Conservation (phyloP, 2,888 invertebrate genomes). For the Caradrina kadenii region DNA sequence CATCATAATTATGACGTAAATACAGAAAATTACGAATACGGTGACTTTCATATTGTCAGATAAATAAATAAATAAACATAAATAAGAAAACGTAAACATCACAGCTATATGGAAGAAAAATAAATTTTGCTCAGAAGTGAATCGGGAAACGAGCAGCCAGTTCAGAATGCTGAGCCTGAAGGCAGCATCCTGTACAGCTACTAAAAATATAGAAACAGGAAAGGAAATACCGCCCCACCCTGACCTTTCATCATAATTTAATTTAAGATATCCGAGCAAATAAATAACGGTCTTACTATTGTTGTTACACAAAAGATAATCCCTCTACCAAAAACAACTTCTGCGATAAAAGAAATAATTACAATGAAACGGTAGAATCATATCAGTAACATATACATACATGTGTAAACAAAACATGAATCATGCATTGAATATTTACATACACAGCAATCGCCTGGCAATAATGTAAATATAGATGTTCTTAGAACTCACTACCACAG, state of each 20-base stretch:
- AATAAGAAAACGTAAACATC: too few species aligned
- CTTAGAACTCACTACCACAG: slow-evolving; percentile 25
- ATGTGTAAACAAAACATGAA: slow-evolving; percentile 32
- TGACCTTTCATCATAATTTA: background rate
- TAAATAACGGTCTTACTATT: background rate
- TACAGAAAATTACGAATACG: too few species aligned
- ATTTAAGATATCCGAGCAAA: slow-evolving; percentile 12
- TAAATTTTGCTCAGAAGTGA: too few species aligned
- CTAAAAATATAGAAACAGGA: background rate
- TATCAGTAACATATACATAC: slow-evolving; percentile 17
- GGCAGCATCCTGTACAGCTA: too few species aligned
- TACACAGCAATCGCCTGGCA: slow-evolving; percentile 13
- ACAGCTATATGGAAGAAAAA: too few species aligned
- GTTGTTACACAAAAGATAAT: background rate
- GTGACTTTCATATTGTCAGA: too few species aligned
- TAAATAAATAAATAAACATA: too few species aligned
- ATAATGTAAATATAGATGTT: slow-evolving; percentile 35
- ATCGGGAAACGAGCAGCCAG: background rate
- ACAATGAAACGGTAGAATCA: slow-evolving; percentile 19
- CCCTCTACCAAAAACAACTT: background rate
- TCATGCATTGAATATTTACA: slow-evolving; percentile 41
- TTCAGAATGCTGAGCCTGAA: background rate
- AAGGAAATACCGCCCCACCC: background rate
- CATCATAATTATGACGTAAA: too few species aligned
- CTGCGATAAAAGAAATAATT: background rate